Percentiles rank a stretch among this genome's conserved stretches.
phyloP scores from a whole-genome alignment of 1,140 invertebrate species.

The Calycopis cecrops region DNA sequence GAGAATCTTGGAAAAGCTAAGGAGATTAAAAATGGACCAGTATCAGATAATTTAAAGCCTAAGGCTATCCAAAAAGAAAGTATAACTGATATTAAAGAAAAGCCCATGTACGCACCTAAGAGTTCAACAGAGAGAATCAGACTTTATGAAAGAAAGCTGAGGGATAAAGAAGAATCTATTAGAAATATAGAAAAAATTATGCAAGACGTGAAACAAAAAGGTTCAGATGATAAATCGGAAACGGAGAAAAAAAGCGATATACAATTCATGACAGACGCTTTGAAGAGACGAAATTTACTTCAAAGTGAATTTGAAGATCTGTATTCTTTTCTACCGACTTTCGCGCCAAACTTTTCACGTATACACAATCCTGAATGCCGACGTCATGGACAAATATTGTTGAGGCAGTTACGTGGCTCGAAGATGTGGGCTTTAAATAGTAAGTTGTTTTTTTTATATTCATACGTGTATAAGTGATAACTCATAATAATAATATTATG shows the following conservation, averaged over 20 bases:
- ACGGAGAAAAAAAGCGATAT: slow-evolving; percentile 41
- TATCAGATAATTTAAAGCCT: not conserved
- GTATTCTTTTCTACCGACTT: slow-evolving; percentile 77
- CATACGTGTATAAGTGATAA: too few species aligned
- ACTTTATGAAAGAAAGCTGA: not conserved
- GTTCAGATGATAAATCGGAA: slow-evolving; percentile 26
- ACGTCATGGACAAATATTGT: slow-evolving; percentile 80
- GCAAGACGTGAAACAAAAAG: slow-evolving; percentile 24
- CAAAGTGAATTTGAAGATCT: slow-evolving; percentile 75
- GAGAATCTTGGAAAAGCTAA: not conserved
- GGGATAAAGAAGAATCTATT: not conserved
- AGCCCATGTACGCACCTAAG: not conserved
- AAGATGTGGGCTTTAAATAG: slow-evolving; percentile 83
- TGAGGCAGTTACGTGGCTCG: slow-evolving; percentile 78
- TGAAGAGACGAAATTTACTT: slow-evolving; percentile 55
- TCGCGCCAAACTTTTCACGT: slow-evolving; percentile 80
- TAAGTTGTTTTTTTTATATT: slow-evolving; percentile 52
- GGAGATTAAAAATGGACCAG: not conserved
- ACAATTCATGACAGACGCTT: slow-evolving; percentile 46
- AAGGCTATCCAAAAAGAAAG: not conserved
- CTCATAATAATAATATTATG: too few species aligned
- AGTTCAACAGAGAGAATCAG: not conserved
- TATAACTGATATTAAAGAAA: not conserved
- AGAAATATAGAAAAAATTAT: slow-evolving; percentile 3
- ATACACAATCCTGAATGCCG: slow-evolving; percentile 79